Evolutionary conservation across 2,888 invertebrate genomes (phyloP).

Genomic region (Leucophenga maculata): DNA sequence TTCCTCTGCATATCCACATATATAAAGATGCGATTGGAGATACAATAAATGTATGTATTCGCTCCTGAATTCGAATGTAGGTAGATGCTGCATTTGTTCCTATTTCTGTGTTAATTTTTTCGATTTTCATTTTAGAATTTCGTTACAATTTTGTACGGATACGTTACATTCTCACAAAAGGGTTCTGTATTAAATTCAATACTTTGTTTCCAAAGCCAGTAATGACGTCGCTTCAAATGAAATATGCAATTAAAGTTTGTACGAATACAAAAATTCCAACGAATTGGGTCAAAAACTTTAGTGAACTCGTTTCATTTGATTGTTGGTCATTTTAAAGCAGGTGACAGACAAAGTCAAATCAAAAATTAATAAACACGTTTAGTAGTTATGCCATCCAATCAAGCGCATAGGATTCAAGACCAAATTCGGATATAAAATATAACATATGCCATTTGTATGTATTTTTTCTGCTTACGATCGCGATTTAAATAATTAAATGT

Average conservation of each 20-base stretch:
- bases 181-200: too few relatives aligned
- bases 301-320: constrained; percentile 8
- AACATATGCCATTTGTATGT: constrained; percentile 4
- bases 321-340: constrained; percentile 1
- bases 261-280: constrained; percentile 68
- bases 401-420: constrained; percentile 31
- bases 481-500: constrained; percentile 40
- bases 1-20: too few relatives aligned
- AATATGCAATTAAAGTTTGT: constrained; percentile 52
- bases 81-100: neutral
- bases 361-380: constrained; percentile 14
- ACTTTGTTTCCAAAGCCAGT: too few relatives aligned
- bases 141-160: too few relatives aligned
- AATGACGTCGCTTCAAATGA: too few relatives aligned
- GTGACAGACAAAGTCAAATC: constrained; percentile 3
- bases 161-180: too few relatives aligned
- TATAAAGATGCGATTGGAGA: too few relatives aligned
- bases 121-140: neutral
- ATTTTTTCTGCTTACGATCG: constrained; percentile 12
- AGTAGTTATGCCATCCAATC: constrained; percentile 4
- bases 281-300: constrained; percentile 24
- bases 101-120: neutral
- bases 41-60: too few relatives aligned
- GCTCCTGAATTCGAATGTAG: neutral
- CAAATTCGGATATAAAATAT: constrained; percentile 47